Conservation (phyloP, 2,888 invertebrate genomes). For the Diachrysia chrysitis region DNA sequence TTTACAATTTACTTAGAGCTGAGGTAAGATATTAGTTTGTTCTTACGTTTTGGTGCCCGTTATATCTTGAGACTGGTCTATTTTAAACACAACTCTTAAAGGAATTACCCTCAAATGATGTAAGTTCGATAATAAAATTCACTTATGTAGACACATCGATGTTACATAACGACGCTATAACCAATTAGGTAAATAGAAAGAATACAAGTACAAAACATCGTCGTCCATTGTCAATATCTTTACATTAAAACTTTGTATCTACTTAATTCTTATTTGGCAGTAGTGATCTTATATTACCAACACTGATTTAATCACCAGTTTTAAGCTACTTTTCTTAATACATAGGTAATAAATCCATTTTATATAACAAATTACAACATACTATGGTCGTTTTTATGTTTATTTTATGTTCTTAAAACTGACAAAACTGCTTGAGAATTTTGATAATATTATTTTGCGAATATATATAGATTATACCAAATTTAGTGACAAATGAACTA, state of each 20-base stretch:
- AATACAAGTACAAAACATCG: conserved; percentile 82
- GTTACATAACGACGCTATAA: conserved; percentile 60
- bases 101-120: conserved; percentile 25
- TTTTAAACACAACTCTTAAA: conserved; percentile 39
- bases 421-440: conserved; percentile 71
- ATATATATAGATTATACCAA: conserved; percentile 73
- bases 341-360: conserved; percentile 75
- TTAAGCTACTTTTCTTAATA: conserved; percentile 78
- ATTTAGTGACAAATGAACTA: conserved; percentile 71
- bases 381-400: conserved; percentile 72
- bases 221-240: conserved; percentile 75
- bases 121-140: conserved; percentile 61
- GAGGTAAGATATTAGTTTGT: conserved; percentile 70
- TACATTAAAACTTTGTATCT: conserved; percentile 85
- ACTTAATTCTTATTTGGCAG: conserved; percentile 86
- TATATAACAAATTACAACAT: conserved; percentile 81
- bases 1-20: conserved; percentile 82
- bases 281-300: conserved; percentile 82
- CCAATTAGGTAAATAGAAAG: conserved; percentile 68
- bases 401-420: conserved; percentile 59
- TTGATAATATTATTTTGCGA: conserved; percentile 67
- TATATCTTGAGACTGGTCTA: conserved; percentile 56
- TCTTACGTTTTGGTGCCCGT: conserved; percentile 76
- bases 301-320: conserved; percentile 76
- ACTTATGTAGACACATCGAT: conserved; percentile 60